Evolutionary conservation across 1,140 invertebrate genomes (phyloP), one percentile per base, ranked within the genome.

Genomic region (Calosoma granatense): DNA sequence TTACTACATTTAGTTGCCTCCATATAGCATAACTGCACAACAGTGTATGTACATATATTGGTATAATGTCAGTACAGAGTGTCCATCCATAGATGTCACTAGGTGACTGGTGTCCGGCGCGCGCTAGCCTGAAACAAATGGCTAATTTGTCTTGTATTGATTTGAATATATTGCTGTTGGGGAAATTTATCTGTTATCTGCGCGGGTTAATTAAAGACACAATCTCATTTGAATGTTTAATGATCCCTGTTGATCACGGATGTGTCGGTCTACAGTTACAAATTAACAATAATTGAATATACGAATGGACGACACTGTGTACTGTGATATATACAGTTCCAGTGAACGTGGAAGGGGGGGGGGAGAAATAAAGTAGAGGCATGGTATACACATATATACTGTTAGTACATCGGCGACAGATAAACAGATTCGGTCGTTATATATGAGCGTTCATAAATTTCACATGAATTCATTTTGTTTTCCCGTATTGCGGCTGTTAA

Each of bases 141-240:
- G 41, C 15, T 47, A 6, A 47, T 47, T 47, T 47, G 41, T 47
- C 9, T 4, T 47, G 6, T 17, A 47, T 47, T 47, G 41, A 47
- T 47, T 47, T 47, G 41, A 17, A 47, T 47, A 11, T 47, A 47
- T 47, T 17, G 15, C 41, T 17, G 41, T 6, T 36, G 9, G 41
- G 41, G 17, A 17, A 47, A 47, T 47, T 11, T 47, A 47, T 47
- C 41, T 47, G 41, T 47, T 47, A 47, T 47, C 41, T 47, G 17
- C 17, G 17, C 17, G 17, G 9, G 17, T 17, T 47, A 47, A 47
- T 47, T 47, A 47, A 47, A 47, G 41, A 47, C 41, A 47, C 9
- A 47, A 47, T 47, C 41, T 47, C 41, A 47, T 47, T 47, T 47
- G 41, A 47, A 47, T 47, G 41, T 47, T 47, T 47, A 47, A 47